Evolutionary conservation across 1,140 invertebrate species (phyloP), one percentile per base, ranked within the genome.

Genomic region (Drosophila persimilis): DNA sequence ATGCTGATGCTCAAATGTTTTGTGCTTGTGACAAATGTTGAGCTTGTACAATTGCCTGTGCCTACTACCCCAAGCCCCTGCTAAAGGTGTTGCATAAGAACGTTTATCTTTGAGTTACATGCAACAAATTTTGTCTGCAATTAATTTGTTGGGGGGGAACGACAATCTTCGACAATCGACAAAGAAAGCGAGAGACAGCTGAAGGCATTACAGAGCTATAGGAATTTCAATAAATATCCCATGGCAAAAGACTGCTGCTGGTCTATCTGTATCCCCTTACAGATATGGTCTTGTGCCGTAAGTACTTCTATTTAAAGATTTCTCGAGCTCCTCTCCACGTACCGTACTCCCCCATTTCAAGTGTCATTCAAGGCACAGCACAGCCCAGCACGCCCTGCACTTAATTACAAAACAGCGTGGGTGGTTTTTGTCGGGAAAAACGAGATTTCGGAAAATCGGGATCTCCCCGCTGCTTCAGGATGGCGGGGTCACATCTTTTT

Each of bases 21-120:
- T 55, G 63, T 72, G 74, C 73, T 62, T 69, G 56, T 86, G 81
- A 86, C 81, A 86, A 85, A 85, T 86, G 81, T 80, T 79, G 54
- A 70, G 72, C 76, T 77, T 73, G 80, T 85, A 64, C 72, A 76
- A 84, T 85, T 85, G 80, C 80, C 60, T 54, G 54, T 54, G 52
- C 11, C 58, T 59, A 5, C 11, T 17, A 8, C n/a, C 9, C 6
- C 35, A 24, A 35, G 17, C 35, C 22, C 17, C 15, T 41, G 26
- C 43, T 56, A 57, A 72, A 80, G 73, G 63, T 77, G 74, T 80
- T 84, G 73, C 80, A 73, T 80, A 77, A 80, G 77, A 81, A 59
- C 77, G 78, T 85, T 85, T 85, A 75, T 81, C 81, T 86, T 77
- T 71, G 61, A 86, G 69, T 62, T 86, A 81, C 81, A 78, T 62